Evolutionary conservation across 1,140 invertebrate genomes (phyloP), one percentile per base, ranked within the genome.

Genomic region (Nebria ingens): DNA sequence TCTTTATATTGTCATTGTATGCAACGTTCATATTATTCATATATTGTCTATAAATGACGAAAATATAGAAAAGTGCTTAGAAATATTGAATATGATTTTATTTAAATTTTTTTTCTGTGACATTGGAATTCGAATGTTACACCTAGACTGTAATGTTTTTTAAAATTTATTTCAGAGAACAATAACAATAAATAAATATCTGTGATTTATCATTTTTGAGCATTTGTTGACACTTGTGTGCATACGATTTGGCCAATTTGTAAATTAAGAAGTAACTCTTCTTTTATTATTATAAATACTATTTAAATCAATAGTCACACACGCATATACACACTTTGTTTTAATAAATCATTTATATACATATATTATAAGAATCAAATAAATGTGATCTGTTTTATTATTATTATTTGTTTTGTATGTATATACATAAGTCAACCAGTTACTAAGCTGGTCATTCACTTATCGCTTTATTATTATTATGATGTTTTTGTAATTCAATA

Each of bases 401-500:
- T 45, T 45, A 12, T 17, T 11, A 4, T 45, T 45, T 9, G 40
- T 45, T 45, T 9, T 12, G 15, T 45, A 17, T 45, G 15, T 9
- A 11, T 17, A 17, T 17, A 17, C 17, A 17, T 17, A 45, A 45
- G 40, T 45, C 40, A 9, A 45, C 9, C 40, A 17, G 42, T 52
- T 53, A 50, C 59, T 61, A 58, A 61, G 60, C 61, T n/a, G 62
- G 62, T 59, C 61, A 55, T 66, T 62, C 54, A 56, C 57, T 51
- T 55, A 59, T 59, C 55, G 61, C 60, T 58, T 56, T 55, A 59
- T 45, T 12, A 6, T 45, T 45, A 45, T 45, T 45, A 4, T 45
- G 17, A 45, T 45, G 4, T 45, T 45, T 45, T 45, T 45, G 40
- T 45, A 12, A 11, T 17, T 45, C 40, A 68, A 68, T 68, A 68